Percentiles rank a stretch among this genome's conserved stretches.
Evolutionary conservation across 1,140 invertebrate species (phyloP).

Genomic region (Gryon sp.): DNA sequence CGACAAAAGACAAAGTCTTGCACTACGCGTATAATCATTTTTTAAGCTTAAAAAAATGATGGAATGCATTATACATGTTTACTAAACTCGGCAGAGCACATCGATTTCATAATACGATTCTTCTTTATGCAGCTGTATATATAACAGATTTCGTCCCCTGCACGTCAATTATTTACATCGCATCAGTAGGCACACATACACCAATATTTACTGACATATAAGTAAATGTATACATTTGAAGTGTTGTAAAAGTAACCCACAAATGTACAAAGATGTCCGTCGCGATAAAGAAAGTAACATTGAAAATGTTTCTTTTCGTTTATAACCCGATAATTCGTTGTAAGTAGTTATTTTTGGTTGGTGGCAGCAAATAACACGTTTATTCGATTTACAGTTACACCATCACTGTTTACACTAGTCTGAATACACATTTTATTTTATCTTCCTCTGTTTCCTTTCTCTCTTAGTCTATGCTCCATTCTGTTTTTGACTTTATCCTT

Average conservation of each 20-base stretch:
- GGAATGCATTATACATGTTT: too few species aligned
- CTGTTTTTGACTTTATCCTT: conserved; percentile 11
- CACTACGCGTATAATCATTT: conserved; percentile 16
- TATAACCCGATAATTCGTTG: conserved; percentile 16
- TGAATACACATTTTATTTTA: conserved; percentile 19
- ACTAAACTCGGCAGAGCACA: too few species aligned
- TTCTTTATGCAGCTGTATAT: too few species aligned
- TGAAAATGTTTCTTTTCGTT: conserved; percentile 33
- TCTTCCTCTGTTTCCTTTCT: neutral
- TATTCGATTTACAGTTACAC: conserved; percentile 35
- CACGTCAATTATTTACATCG: conserved; percentile 7
- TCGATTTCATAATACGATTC: too few species aligned
- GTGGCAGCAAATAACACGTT: conserved; percentile 79
- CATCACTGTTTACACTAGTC: conserved; percentile 26
- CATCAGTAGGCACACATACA: conserved; percentile 2
- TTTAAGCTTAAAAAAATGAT: too few species aligned
- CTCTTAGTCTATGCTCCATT: too few species aligned
- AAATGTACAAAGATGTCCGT: conserved; percentile 14
- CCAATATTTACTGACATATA: neutral
- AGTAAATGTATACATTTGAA: neutral
- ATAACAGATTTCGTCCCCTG: too few species aligned
- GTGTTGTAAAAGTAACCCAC: conserved; percentile 19
- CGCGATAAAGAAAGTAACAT: conserved; percentile 18
- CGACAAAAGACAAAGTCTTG: conserved; percentile 35
- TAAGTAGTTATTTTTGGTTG: conserved; percentile 65